Evolutionary conservation across 35 echinoderm and acorn worm genomes (phyloP), one percentile per base, ranked within the genome.

Genomic region (Stichopus chloronotus): DNA sequence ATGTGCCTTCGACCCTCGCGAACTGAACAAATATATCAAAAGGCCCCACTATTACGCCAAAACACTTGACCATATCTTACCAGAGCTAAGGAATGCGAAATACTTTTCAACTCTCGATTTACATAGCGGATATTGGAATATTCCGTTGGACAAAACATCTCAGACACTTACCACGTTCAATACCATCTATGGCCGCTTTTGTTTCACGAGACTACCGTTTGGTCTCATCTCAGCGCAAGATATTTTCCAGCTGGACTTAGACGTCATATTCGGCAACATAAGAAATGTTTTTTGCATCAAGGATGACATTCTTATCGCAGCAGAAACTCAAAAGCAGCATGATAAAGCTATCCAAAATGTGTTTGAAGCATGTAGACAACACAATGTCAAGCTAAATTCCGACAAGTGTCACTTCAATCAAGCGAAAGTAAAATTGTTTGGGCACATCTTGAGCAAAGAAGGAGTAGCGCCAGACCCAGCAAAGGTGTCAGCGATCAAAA

Each of bases 21-120:
- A 84, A 20, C 59, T 92, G 20, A 61, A 92, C 77, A 83, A 82
- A 78, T 54, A 52, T 52, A 57, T 92, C 12, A 92, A 92, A 58
- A 81, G 91, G 21, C 91, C 89, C 5, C 76, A 92, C 56, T 84
- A 83, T 55, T 92, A 92, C 4, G 91, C 78, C 12, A 84, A 92
- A 91, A 79, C 89, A 52, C 71, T 91, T 56, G n/a, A 91, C 16
- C 56, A 91, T 54, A 56, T 91, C 7, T 55, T 91, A 1, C 86
- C 86, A 63, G 58, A 63, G n/a, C 60, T 88, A 61, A 88, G 86
- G 4, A 63, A 63, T 16, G 19, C 3, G 9, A 7, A 88, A 88
- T 7, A 88, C 24, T 88, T 88, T 25, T 61, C 56, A 10, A 88
- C 86, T 1, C 21, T 88, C 53, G 52, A 88, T 56, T n/a, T 88